Base-by-base conservation (phyloP, 2,888 invertebrate genomes). In the Sminthurinus aureus region DNA sequence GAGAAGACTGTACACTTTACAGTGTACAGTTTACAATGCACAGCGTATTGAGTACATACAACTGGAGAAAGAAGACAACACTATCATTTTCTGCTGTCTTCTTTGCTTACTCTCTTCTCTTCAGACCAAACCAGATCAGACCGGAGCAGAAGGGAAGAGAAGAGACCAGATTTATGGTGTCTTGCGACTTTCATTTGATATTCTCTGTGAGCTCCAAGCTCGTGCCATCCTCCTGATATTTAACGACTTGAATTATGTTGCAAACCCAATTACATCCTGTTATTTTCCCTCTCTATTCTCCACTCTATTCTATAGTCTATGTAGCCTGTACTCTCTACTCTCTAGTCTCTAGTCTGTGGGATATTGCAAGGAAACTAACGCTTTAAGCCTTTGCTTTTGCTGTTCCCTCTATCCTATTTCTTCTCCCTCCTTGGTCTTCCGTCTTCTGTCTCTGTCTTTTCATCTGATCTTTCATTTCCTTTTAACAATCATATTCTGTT, bases 231-330 rank as follows among this genome's bases (percentile, higher is more conserved):
- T 83, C 84, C 85, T 83, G 83, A 86, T 85, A 84, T 83, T 87
- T 87, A 87, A 87, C 86, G 85, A 86, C 85, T 84, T 86, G 86
- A 86, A 84, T 85, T 84, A 86, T 86, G 86, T 86, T 81, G 81
- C 84, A 87, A 86, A 87, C 86, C 85, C 86, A 86, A 87, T 87
- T 87, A 87, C 87, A 84, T 85, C 86, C 85, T 80, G 85, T 83
- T 86, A 81, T 84, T 83, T 84, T 84, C 81, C 82, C 82, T 83
- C 73, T 52, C 22, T 38, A 51, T 8, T 8, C 58, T 20, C 76
- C 38, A 4, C 38, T 38, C 6, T 38, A 38, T 38, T 38, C 6
- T 38, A 6, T 38, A 38, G 6, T 38, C 38, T 38, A 38, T 38
- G n/a, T n/a, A n/a, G n/a, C n/a, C n/a, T n/a, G n/a, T n/a, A n/a